These are phyloP conservation scores for Prunella strophiata DNA, from an alignment of 2,797 vertebrate genomes.

Conservation along the genomic window DNA sequence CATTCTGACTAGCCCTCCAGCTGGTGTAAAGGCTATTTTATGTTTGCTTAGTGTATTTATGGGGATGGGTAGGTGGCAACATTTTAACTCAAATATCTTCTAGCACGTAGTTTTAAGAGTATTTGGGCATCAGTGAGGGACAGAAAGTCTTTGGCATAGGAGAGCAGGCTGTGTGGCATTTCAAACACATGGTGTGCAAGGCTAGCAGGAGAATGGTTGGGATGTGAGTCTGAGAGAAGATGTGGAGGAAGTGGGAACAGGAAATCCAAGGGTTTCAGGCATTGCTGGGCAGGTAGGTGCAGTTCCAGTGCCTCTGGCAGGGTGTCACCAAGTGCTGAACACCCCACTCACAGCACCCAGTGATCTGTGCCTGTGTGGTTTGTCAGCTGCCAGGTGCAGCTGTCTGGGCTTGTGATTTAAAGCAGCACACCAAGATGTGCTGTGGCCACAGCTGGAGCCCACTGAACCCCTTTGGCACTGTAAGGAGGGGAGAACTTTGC, in stretches of 20 bases:
- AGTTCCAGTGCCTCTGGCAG: not conserved
- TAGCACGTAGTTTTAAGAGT: not conserved
- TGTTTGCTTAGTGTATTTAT: slow-evolving; percentile 48
- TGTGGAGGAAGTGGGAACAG: not conserved
- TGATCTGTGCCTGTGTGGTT: not conserved
- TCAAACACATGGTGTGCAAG: slow-evolving; percentile 52
- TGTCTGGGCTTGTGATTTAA: not conserved
- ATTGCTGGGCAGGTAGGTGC: not conserved
- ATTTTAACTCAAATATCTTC: slow-evolving; percentile 40
- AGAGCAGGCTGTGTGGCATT: slow-evolving; percentile 45
- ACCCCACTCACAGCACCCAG: not conserved
- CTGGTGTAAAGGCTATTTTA: slow-evolving; percentile 9
- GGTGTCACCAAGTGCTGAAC: not conserved
- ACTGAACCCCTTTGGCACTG: not conserved
- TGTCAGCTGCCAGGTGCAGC: not conserved
- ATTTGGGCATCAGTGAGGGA: slow-evolving; percentile 12
- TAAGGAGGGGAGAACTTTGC: not conserved
- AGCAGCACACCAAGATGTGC: not conserved
- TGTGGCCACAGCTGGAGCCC: not conserved
- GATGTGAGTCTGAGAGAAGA: not conserved
- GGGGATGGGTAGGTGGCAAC: slow-evolving; percentile 48
- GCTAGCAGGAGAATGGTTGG: not conserved
- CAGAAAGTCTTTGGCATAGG: slow-evolving; percentile 26
- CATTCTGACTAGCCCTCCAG: slow-evolving; percentile 39
- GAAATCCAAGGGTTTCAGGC: not conserved